Conservation (phyloP, 2,888 invertebrate genomes). For the Dicranocentrus wangi region DNA sequence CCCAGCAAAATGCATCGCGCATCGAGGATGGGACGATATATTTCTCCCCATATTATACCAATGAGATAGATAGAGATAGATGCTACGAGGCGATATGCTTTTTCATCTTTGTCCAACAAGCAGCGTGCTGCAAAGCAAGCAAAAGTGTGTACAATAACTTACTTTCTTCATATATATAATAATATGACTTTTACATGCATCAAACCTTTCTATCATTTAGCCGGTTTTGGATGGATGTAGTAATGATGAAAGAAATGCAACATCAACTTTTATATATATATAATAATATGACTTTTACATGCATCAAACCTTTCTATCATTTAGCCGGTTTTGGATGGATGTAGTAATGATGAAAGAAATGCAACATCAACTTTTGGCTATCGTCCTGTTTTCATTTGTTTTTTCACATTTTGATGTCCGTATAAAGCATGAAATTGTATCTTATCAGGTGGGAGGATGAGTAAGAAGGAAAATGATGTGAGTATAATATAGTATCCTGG, state of each 20-base stretch:
- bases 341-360: constrained; percentile 29
- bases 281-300: background rate
- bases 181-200: background rate
- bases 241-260: constrained; percentile 32
- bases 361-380: constrained; percentile 28
- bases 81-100: background rate
- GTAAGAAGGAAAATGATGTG: too few species aligned
- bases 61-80: too few species aligned
- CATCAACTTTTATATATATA: constrained; percentile 24
- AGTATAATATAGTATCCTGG: too few species aligned
- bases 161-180: constrained; percentile 18
- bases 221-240: constrained; percentile 39
- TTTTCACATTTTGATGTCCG: background rate
- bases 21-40: background rate
- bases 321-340: constrained; percentile 44
- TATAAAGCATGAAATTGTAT: constrained; percentile 32
- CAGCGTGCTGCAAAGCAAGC: background rate
- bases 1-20: background rate
- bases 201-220: constrained; percentile 29
- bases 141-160: too few species aligned
- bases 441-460: constrained; percentile 36
- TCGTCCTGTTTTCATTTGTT: constrained; percentile 23
- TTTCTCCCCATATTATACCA: too few species aligned
- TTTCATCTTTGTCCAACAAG: background rate
- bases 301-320: constrained; percentile 25